These are phyloP conservation scores for Pycnomerus fuliginosus DNA, from an alignment of 2,888 invertebrate species.

Conservation along the genomic window DNA sequence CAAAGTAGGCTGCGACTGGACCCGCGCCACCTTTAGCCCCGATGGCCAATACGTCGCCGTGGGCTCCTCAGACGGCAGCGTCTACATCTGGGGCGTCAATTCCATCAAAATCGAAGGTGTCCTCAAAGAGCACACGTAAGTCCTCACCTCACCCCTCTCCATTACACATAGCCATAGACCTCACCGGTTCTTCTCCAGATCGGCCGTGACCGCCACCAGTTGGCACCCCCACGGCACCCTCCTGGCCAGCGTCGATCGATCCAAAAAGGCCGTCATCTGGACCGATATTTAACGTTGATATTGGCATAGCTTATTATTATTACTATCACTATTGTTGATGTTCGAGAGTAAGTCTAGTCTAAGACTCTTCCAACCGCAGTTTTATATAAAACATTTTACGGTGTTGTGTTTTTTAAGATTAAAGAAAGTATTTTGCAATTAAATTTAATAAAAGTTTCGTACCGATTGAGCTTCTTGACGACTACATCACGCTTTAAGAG, in stretches of 20 bases:
- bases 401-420: no score
- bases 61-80: conserved; percentile 88
- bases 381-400: no score
- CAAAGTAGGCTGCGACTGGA: conserved; percentile 94
- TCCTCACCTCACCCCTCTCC: conserved; percentile 35
- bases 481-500: no score
- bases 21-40: conserved; percentile 89
- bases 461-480: no score
- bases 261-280: conserved; percentile 81
- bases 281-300: conserved; percentile 54
- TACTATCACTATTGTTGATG: no score
- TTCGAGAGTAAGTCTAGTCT: no score
- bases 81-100: conserved; percentile 88
- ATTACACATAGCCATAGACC: conserved; percentile 28
- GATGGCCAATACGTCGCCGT: conserved; percentile 86
- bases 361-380: no score
- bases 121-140: conserved; percentile 81
- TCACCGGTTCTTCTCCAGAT: conserved; percentile 60
- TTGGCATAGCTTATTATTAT: no score
- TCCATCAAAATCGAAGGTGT: conserved; percentile 73
- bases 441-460: no score
- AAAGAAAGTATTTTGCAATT: no score
- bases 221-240: conserved; percentile 85
- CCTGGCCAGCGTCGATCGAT: conserved; percentile 80
- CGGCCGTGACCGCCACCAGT: conserved; percentile 81